Base-by-base conservation (phyloP, 2,113 vertebrate species). In the Caranx ignobilis region DNA sequence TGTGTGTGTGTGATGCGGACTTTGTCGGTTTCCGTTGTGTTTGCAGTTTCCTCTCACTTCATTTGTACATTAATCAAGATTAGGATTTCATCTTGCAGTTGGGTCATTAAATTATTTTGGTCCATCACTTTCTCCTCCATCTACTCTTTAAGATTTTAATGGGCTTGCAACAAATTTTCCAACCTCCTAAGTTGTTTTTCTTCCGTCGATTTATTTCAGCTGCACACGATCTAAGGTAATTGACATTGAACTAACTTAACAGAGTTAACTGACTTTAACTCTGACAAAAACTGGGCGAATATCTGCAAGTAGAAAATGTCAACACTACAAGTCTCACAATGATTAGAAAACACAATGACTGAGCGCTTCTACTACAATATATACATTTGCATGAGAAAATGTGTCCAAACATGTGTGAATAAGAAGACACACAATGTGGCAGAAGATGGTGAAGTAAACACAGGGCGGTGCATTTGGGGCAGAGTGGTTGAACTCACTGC, bases 401-500 rank as follows among this genome's bases (percentile, higher is more conserved):
- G 43, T 2, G 26, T 10, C 19, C 10, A 71, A 79, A 57, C 66
- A 54, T 71, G 67, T 60, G 55, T 47, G 62, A 66, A 12, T 31
- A 34, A 34, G 32, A 37, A 45, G 37, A 39, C 18, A 16, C 13
- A 16, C 55, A 56, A 48, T 54, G 52, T 47, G 56, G 48, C 16
- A 66, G 41, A 54, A 61, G 26, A 71, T 47, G 21, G 69, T 10
- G 54, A 59, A 34, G 61, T 37, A 19, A 45, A 77, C 35, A 60
- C 18, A 60, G 41, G 39, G n/a, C 70, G 67, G 57, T 21, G 57
- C 60, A 55, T 77, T 61, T 62, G 56, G 48, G 75, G 56, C 66
- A 35, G 43, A 61, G 62, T 47, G 73, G 55, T 37, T 41, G 74
- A 87, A 39, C 60, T 31, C 5, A 77, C 60, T 84, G 82, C 86